Evolutionary conservation across 2,113 vertebrate genomes (phyloP).

Genomic region (Ctenomys sociabilis): DNA sequence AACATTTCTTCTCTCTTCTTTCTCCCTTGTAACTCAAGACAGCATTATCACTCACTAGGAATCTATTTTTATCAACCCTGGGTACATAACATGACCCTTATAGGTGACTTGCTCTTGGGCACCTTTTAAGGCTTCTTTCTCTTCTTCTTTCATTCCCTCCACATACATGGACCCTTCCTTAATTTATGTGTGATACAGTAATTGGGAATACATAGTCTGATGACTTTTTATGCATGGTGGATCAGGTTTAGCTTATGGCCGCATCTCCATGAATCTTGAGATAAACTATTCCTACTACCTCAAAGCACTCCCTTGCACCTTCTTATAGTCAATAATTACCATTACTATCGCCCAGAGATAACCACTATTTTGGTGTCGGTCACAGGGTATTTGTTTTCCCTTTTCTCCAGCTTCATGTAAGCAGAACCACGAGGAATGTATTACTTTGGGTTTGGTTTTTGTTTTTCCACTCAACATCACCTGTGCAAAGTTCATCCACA

Average conservation of each 20-base stretch:
- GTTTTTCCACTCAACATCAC: background rate
- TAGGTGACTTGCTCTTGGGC: background rate
- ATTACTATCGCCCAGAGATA: background rate
- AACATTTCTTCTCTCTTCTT: background rate
- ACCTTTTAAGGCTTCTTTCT: background rate
- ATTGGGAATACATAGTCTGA: background rate
- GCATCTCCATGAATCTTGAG: background rate
- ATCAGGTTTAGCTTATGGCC: background rate
- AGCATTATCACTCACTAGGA: background rate
- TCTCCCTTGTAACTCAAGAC: background rate
- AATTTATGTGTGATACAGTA: background rate
- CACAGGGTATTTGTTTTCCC: background rate
- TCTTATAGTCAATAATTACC: background rate
- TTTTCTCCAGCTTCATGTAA: background rate
- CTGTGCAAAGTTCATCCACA: background rate
- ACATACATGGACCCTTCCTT: background rate
- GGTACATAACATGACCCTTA: background rate
- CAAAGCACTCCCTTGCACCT: background rate
- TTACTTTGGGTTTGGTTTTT: background rate
- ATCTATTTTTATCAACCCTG: background rate
- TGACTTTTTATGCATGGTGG: constrained; percentile 9
- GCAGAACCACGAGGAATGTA: background rate
- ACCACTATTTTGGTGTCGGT: background rate
- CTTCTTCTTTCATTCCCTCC: too few relatives aligned
- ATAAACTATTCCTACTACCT: background rate